Evolutionary conservation across 2,113 vertebrate species (phyloP), one percentile per base, ranked within the genome.

Genomic region (Lepus timidus): DNA sequence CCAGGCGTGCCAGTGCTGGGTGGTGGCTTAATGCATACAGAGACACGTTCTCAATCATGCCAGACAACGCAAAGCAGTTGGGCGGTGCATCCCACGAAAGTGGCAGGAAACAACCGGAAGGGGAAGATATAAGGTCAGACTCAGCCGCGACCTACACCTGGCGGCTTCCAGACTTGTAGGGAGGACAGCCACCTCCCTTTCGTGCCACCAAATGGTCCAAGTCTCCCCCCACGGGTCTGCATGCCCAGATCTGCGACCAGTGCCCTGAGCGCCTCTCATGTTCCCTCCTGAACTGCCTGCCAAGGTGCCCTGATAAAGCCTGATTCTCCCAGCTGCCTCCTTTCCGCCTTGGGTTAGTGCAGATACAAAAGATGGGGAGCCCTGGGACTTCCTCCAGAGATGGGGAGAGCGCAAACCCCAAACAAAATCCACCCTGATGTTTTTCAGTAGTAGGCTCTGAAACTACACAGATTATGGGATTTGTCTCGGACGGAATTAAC

Each of bases 401-500:
- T 67, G 84, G 64, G 75, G 85, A 91, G 31, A 88, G 90, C 52
- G 88, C 44, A 93, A 88, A 91, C n/a, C 17, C 74, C 75, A 68
- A 95, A 96, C 64, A 67, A 93, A 95, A 95, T 73, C 73, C 62
- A 85, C 80, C 79, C 82, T 0, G 4, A 85, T 88, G 75, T 95
- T 96, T 95, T 95, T 79, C 33, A 9, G 93, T 83, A 67, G 89
- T 92, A 62, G 88, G 70, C 92, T 90, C 75, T 81, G 90, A 93
- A 96, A 95, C 92, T 87, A 65, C 90, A 95, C 94, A 96, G 96
- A 95, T 95, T 90, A 97, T 87, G 95, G 97, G 96, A 97, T 97
- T 97, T 96, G 94, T 96, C 97, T 97, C 85, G 75, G 96, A 90
- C 95, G 92, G 92, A 95, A 96, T 97, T 96, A 86, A 97, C 92